Evolutionary conservation across 2,797 vertebrate genomes (phyloP).

Genomic region (Mus caroli): DNA sequence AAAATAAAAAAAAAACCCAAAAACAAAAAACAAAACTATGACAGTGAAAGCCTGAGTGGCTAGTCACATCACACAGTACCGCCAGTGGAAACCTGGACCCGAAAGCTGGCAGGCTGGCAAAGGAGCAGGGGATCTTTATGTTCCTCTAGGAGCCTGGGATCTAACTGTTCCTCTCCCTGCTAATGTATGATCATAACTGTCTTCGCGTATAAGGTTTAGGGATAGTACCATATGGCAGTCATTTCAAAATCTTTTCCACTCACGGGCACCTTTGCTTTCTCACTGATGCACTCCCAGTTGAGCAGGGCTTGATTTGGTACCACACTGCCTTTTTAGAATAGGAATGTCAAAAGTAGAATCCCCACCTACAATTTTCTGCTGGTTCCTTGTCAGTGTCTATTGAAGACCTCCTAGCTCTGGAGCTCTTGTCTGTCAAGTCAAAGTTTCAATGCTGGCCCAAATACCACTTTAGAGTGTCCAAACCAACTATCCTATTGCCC

Average conservation of each 20-base stretch:
- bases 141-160: neutral
- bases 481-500: neutral
- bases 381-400: neutral
- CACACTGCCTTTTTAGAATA: neutral
- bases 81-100: neutral
- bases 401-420: neutral
- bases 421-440: neutral
- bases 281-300: neutral
- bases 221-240: neutral
- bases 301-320: neutral
- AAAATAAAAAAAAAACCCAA: neutral
- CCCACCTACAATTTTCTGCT: neutral
- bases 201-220: neutral
- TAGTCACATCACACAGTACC: neutral
- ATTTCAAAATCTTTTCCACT: neutral
- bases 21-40: neutral
- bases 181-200: neutral
- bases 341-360: neutral
- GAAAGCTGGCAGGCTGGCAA: neutral
- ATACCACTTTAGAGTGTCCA: neutral
- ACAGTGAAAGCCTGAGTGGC: neutral
- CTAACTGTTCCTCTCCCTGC: neutral
- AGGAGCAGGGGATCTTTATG: neutral
- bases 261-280: neutral
- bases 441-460: neutral